A percentile compares a stretch with the other conserved stretches of the same genome.
Evolutionary conservation across 1,140 invertebrate species (phyloP).

Genomic region (Drosophila biarmipes): DNA sequence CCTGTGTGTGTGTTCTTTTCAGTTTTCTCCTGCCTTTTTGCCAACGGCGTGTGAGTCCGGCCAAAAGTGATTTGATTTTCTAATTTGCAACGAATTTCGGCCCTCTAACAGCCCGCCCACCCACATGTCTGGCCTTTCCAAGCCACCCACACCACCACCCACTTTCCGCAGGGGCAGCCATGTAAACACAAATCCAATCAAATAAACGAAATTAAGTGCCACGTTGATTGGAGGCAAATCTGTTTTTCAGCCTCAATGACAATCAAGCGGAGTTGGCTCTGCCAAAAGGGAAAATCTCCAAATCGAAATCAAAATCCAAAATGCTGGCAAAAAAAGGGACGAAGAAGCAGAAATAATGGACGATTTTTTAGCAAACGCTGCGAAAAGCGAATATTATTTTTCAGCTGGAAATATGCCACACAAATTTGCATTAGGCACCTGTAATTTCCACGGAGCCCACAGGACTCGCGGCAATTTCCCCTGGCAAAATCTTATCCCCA

Average conservation of each 20-base stretch:
- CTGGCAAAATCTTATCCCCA: slow-evolving; percentile 47
- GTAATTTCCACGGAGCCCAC: slow-evolving; percentile 58
- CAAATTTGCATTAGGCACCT: slow-evolving; percentile 82
- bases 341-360: not conserved
- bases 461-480: slow-evolving; percentile 67
- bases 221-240: slow-evolving; percentile 82
- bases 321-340: slow-evolving; percentile 1
- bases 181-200: slow-evolving; percentile 83
- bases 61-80: slow-evolving; percentile 76
- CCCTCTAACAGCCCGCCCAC: slow-evolving; percentile 4
- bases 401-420: slow-evolving; percentile 67
- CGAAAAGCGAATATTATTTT: slow-evolving; percentile 52
- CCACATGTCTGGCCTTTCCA: slow-evolving; percentile 43
- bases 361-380: slow-evolving; percentile 53
- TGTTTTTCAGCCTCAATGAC: slow-evolving; percentile 82
- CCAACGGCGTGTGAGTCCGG: slow-evolving; percentile 60
- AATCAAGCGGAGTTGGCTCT: slow-evolving; percentile 53
- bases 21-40: slow-evolving; percentile 11
- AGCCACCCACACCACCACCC: slow-evolving; percentile 2
- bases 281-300: slow-evolving; percentile 42
- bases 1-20: slow-evolving; percentile 7
- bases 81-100: slow-evolving; percentile 64
- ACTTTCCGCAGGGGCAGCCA: slow-evolving; percentile 57
- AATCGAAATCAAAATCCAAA: slow-evolving; percentile 41
- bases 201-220: slow-evolving; percentile 82